phyloP scores from a whole-genome alignment of 2,797 vertebrate genomes.

The Parauchenoglanis punctatus region DNA sequence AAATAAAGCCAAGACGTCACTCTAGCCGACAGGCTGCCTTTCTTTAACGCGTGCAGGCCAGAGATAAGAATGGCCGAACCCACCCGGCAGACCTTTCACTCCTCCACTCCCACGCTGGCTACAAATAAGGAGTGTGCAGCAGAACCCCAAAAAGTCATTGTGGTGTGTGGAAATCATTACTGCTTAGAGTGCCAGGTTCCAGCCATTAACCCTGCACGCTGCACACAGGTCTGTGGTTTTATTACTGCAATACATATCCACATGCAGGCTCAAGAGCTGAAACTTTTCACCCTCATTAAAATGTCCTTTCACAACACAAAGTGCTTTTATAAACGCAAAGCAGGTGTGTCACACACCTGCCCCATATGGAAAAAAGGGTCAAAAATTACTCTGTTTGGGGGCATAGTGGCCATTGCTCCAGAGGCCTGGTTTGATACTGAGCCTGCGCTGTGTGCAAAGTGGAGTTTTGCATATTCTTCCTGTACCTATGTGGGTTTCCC shows the following conservation, averaged over 20 bases:
- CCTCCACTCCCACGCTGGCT: slow-evolving; percentile 13
- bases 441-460: background rate
- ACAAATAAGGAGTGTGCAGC: slow-evolving; percentile 1
- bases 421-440: background rate
- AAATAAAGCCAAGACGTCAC: slow-evolving; percentile 14
- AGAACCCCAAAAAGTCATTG: slow-evolving; percentile 8
- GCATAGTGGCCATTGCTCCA: background rate
- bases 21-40: slow-evolving; percentile 10
- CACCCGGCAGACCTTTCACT: slow-evolving; percentile 19
- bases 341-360: slow-evolving; percentile 48
- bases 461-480: background rate
- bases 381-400: background rate
- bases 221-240: slow-evolving; percentile 10
- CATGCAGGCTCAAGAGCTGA: slow-evolving; percentile 18
- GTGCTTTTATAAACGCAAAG: slow-evolving; percentile 28
- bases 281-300: slow-evolving; percentile 44
- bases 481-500: background rate
- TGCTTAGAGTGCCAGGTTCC: background rate
- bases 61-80: slow-evolving; percentile 13
- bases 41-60: slow-evolving; percentile 12
- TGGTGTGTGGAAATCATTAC: slow-evolving; percentile 47
- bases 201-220: slow-evolving; percentile 37
- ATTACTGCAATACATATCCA: slow-evolving; percentile 33
- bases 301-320: slow-evolving; percentile 42
- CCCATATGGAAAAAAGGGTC: background rate